Percentiles rank a stretch among this genome's conserved stretches.
Evolutionary conservation across 2,888 invertebrate species (phyloP).

Genomic region (Rhagonycha lutea): DNA sequence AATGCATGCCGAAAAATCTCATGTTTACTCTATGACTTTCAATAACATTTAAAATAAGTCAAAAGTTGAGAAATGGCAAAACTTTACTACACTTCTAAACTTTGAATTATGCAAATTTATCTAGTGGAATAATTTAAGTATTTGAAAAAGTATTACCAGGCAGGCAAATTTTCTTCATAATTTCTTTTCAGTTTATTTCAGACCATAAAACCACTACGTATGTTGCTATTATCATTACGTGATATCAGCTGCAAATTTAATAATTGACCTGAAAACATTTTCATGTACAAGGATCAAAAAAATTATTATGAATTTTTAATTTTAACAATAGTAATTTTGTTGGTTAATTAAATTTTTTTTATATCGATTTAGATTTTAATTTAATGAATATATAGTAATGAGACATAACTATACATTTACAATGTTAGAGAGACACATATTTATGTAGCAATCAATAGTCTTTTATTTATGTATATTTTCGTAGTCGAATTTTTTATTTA

Average conservation of each 20-base stretch:
- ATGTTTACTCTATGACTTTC: neutral
- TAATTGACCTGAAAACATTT: neutral
- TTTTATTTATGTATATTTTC: too few species aligned
- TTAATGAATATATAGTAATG: too few species aligned
- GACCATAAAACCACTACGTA: neutral
- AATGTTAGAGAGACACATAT: too few species aligned
- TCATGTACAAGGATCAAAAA: too few species aligned
- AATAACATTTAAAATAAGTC: neutral
- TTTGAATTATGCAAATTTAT: constrained; percentile 3
- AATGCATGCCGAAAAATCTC: neutral
- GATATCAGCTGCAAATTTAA: neutral
- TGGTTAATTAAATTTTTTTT: too few species aligned
- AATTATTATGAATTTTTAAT: too few species aligned
- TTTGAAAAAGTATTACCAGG: neutral
- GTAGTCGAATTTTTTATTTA: too few species aligned
- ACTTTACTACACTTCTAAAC: constrained; percentile 2
- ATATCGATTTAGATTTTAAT: too few species aligned
- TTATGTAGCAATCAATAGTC: too few species aligned
- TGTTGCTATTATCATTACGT: neutral
- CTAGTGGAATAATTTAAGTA: constrained; percentile 4
- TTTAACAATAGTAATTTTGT: too few species aligned
- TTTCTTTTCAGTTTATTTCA: neutral
- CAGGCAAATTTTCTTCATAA: neutral
- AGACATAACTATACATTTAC: too few species aligned
- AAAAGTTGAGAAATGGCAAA: neutral